Conservation (phyloP, 2,888 invertebrate genomes). For the Drosophila rellima region DNA sequence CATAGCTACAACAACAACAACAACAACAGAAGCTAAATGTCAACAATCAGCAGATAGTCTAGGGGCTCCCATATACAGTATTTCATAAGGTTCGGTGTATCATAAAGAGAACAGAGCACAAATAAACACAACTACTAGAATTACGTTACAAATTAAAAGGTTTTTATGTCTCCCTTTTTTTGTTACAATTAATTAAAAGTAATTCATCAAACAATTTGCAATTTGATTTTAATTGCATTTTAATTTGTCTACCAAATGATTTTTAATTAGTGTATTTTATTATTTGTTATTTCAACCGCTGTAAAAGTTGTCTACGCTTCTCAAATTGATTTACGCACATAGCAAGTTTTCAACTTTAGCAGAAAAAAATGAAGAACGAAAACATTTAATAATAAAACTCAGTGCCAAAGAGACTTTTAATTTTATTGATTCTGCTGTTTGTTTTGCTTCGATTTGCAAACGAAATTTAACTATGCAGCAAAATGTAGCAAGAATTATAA, state of each 20-base stretch:
- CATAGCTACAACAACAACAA: not conserved
- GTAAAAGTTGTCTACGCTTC: slow-evolving; percentile 27
- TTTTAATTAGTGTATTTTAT: slow-evolving; percentile 47
- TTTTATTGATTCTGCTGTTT: slow-evolving; percentile 40
- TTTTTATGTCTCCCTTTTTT: not conserved
- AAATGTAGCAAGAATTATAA: slow-evolving; percentile 18
- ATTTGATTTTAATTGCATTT: slow-evolving; percentile 37
- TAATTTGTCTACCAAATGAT: slow-evolving; percentile 21
- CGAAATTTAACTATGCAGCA: slow-evolving; percentile 21
- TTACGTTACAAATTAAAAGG: slow-evolving; percentile 14
- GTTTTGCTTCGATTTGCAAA: slow-evolving; percentile 38
- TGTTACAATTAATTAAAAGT: slow-evolving; percentile 40
- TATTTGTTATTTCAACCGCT: slow-evolving; percentile 24
- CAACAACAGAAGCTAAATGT: slow-evolving; percentile 30
- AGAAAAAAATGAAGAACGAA: slow-evolving; percentile 3
- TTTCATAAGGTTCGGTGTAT: slow-evolving; percentile 32
- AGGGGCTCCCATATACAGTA: slow-evolving; percentile 22
- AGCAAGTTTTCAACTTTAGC: slow-evolving; percentile 40
- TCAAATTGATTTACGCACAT: slow-evolving; percentile 48
- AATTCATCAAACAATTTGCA: slow-evolving; percentile 27
- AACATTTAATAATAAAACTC: slow-evolving; percentile 30
- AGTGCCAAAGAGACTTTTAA: slow-evolving; percentile 31
- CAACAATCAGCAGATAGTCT: slow-evolving; percentile 17
- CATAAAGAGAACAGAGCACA: slow-evolving; percentile 13
- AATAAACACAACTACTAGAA: slow-evolving; percentile 47